A percentile compares a stretch with the other conserved stretches of the same genome.
phyloP scores from a whole-genome alignment of 2,797 vertebrate species.

The Phrynocephalus guinanensis region DNA sequence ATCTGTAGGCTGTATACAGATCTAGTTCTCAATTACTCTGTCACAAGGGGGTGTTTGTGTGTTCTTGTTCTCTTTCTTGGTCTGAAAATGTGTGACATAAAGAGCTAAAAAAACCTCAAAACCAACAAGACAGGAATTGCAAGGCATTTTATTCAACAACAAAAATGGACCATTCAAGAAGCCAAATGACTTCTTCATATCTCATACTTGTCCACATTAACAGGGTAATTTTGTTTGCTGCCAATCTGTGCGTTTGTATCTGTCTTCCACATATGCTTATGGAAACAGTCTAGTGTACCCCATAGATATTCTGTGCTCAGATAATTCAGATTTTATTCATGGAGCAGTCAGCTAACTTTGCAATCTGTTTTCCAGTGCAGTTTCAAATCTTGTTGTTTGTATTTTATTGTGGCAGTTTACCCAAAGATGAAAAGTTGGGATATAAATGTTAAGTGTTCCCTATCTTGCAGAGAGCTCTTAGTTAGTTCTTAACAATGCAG shows the following conservation, averaged over 20 bases:
- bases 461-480: background rate
- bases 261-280: background rate
- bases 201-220: background rate
- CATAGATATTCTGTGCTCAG: background rate
- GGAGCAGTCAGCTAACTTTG: background rate
- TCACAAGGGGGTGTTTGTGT: background rate
- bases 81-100: background rate
- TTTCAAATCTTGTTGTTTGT: background rate
- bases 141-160: background rate
- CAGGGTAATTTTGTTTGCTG: background rate
- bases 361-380: background rate
- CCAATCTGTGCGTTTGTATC: too few relatives aligned
- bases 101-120: background rate
- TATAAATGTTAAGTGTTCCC: background rate
- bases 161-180: background rate
- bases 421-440: background rate
- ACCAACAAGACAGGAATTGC: background rate
- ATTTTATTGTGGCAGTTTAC: background rate
- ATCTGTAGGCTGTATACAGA: background rate
- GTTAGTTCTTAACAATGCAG: background rate
- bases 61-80: background rate
- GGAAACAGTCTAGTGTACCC: background rate
- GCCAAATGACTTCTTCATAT: background rate
- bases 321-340: background rate
- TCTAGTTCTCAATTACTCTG: background rate